Percentiles rank a stretch among this genome's conserved stretches.
Evolutionary conservation across 2,113 vertebrate genomes (phyloP).

Genomic region (Podiceps cristatus): DNA sequence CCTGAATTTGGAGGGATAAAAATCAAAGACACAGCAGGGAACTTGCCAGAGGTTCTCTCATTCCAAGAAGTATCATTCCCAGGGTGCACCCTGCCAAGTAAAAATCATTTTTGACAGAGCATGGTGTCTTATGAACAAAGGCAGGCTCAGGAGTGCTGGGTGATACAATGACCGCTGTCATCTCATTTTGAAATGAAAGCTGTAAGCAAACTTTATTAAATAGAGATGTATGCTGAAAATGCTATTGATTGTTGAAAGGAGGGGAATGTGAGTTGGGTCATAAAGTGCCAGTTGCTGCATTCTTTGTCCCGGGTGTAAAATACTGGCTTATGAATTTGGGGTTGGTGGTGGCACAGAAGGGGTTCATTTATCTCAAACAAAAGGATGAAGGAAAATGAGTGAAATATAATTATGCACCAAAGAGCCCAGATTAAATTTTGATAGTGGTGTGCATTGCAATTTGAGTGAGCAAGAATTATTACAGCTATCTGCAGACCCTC

Average conservation of each 20-base stretch:
- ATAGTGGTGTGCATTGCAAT: neutral
- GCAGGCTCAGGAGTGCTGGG: neutral
- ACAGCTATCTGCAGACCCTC: slow-evolving; percentile 7
- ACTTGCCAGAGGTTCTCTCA: neutral
- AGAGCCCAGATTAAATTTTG: slow-evolving; percentile 58
- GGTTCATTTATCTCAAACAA: slow-evolving; percentile 54
- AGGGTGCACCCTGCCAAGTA: neutral
- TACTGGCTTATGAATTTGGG: slow-evolving; percentile 21
- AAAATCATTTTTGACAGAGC: neutral
- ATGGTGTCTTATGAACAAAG: neutral
- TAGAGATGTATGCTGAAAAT: slow-evolving; percentile 21
- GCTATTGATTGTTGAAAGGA: slow-evolving; percentile 13
- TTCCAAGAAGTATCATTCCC: neutral
- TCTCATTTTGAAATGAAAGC: slow-evolving; percentile 24
- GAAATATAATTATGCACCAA: slow-evolving; percentile 56
- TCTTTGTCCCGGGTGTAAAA: slow-evolving; percentile 46
- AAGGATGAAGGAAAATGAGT: slow-evolving; percentile 53
- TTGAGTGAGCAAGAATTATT: slow-evolving; percentile 32
- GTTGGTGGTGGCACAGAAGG: slow-evolving; percentile 58
- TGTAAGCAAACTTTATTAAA: slow-evolving; percentile 60
- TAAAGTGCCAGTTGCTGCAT: slow-evolving; percentile 26
- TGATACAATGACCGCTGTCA: neutral
- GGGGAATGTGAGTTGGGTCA: slow-evolving; percentile 41
- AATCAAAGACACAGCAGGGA: neutral
- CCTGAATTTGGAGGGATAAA: neutral